Conservation (phyloP, 2,113 vertebrate genomes). For the Corythaeola cristata region DNA sequence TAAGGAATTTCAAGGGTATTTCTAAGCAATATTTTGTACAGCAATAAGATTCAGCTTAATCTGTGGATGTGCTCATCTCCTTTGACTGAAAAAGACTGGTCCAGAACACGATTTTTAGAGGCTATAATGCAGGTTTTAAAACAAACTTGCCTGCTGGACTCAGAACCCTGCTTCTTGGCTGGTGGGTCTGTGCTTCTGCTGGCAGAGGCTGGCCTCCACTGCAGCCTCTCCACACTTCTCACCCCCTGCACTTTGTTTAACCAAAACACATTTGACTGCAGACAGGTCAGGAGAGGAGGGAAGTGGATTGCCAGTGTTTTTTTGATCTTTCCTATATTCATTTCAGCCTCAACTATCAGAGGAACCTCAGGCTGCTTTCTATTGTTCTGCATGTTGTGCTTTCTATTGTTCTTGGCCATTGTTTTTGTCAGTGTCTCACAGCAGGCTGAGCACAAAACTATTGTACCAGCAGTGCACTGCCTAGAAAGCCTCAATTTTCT, state of each 20-base stretch:
- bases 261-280: background rate
- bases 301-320: background rate
- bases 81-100: background rate
- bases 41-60: background rate
- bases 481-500: background rate
- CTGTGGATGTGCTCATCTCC: background rate
- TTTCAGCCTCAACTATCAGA: background rate
- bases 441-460: background rate
- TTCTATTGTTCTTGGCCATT: background rate
- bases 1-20: background rate
- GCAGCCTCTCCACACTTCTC: background rate
- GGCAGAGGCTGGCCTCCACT: background rate
- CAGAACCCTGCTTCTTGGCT: background rate
- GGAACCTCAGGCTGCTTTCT: background rate
- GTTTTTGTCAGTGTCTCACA: background rate
- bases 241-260: background rate
- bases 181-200: background rate
- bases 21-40: background rate
- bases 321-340: background rate
- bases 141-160: background rate
- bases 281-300: background rate
- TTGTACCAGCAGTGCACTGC: too few species aligned
- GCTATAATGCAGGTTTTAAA: background rate
- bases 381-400: background rate
- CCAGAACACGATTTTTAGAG: background rate